phyloP scores from a whole-genome alignment of 1,140 invertebrate genomes.

The Drosophila lini region DNA sequence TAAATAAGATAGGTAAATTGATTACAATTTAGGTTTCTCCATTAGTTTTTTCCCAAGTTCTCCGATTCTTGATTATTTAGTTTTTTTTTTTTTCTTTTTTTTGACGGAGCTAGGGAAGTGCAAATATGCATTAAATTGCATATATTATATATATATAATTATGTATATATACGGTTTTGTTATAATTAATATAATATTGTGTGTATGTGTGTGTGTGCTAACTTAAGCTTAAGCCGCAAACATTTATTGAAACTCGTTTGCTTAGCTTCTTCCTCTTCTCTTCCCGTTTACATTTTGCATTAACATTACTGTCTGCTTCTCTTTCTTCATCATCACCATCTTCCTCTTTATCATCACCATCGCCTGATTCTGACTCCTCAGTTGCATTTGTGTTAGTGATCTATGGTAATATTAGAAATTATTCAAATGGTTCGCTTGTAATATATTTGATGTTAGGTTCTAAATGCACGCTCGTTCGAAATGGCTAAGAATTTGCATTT shows the following conservation, averaged over 20 bases:
- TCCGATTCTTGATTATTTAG: background rate
- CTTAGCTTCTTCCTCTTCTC: conserved; percentile 16
- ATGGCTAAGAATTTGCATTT: conserved; percentile 74
- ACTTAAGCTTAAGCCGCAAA: conserved; percentile 50
- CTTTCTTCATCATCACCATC: background rate
- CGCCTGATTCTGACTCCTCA: conserved; percentile 28
- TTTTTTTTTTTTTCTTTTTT: background rate
- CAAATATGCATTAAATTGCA: conserved; percentile 53
- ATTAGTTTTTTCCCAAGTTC: conserved; percentile 27
- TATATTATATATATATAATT: conserved; percentile 34
- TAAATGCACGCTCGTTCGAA: conserved; percentile 78
- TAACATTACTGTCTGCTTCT: conserved; percentile 17
- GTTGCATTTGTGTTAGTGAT: conserved; percentile 41
- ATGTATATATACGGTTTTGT: conserved; percentile 28
- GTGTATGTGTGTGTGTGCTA: conserved; percentile 23
- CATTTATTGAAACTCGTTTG: conserved; percentile 43
- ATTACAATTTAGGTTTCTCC: conserved; percentile 59
- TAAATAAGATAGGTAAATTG: conserved; percentile 68
- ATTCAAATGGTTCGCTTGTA: conserved; percentile 40
- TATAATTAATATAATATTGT: conserved; percentile 57
- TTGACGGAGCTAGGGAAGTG: conserved; percentile 31
- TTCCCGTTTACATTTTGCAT: conserved; percentile 13
- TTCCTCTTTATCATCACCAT: background rate
- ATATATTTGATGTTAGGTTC: conserved; percentile 48
- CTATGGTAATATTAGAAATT: conserved; percentile 32